These are phyloP conservation scores for Dysdera silvatica DNA, from an alignment of 1,140 invertebrate species.

Conservation along the genomic window DNA sequence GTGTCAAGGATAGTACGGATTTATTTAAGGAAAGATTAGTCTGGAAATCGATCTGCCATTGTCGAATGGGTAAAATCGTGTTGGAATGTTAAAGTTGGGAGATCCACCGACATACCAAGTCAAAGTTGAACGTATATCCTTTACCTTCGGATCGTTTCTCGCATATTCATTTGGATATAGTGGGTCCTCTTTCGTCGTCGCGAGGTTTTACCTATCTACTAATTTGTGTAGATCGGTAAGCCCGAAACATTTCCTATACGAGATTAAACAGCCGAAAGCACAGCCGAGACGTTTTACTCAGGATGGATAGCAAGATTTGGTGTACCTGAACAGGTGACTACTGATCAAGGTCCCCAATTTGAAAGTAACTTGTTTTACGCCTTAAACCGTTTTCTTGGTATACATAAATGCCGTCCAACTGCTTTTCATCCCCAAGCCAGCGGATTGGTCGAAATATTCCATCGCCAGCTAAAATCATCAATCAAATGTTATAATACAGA, in stretches of 20 bases:
- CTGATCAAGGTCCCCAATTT: too few relatives aligned
- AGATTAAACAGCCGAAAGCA: neutral
- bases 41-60: neutral
- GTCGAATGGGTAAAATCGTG: neutral
- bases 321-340: too few relatives aligned
- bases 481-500: too few relatives aligned
- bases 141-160: neutral
- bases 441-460: too few relatives aligned
- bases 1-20: neutral
- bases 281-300: too few relatives aligned
- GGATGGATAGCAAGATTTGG: too few relatives aligned
- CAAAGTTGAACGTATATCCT: neutral
- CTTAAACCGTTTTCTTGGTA: too few relatives aligned
- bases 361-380: too few relatives aligned
- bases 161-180: neutral
- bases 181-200: neutral
- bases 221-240: neutral
- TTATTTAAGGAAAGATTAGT: conserved; percentile 3
- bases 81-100: neutral
- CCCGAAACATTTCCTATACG: neutral
- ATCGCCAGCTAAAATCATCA: too few relatives aligned
- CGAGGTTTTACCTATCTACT: neutral
- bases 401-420: too few relatives aligned
- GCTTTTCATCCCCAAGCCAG: too few relatives aligned
- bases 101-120: neutral